A percentile compares a stretch with the other conserved stretches of the same genome.
Conservation (phyloP, 2,888 invertebrate genomes). For the Thymelicus lineola region DNA sequence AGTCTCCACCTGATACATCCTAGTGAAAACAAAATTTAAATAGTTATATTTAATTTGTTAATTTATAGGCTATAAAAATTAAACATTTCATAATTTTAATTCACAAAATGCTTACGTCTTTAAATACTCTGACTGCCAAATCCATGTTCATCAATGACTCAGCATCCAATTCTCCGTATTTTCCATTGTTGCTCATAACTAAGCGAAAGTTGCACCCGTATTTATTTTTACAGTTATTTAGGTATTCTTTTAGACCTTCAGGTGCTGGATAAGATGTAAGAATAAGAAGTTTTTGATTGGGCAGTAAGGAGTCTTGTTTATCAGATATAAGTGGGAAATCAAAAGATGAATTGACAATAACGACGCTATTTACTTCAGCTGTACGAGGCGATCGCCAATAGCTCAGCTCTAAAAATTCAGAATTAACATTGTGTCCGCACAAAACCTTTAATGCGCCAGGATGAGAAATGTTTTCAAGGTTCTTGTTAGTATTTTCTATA, state of each 20-base stretch:
- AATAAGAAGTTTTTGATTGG: slow-evolving; percentile 50
- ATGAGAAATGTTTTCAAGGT: slow-evolving; percentile 39
- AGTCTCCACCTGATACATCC: not conserved
- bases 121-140: slow-evolving; percentile 43
- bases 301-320: slow-evolving; percentile 45
- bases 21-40: not conserved
- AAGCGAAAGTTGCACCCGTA: slow-evolving; percentile 53
- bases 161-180: slow-evolving; percentile 46
- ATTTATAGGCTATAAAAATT: not conserved
- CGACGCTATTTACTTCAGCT: not conserved
- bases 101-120: not conserved
- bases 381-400: not conserved
- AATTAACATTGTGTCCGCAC: slow-evolving; percentile 39
- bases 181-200: slow-evolving; percentile 51
- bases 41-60: not conserved
- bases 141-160: slow-evolving; percentile 55
- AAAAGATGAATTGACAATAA: slow-evolving; percentile 28
- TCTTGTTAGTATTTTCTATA: slow-evolving; percentile 40
- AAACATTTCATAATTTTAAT: not conserved
- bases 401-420: not conserved
- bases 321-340: slow-evolving; percentile 48
- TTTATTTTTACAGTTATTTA: slow-evolving; percentile 53
- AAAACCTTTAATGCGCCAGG: slow-evolving; percentile 45
- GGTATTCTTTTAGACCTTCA: slow-evolving; percentile 50
- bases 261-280: slow-evolving; percentile 53